Evolutionary conservation across 2,113 vertebrate genomes (phyloP).

Genomic region (Neogobius melanostomus): DNA sequence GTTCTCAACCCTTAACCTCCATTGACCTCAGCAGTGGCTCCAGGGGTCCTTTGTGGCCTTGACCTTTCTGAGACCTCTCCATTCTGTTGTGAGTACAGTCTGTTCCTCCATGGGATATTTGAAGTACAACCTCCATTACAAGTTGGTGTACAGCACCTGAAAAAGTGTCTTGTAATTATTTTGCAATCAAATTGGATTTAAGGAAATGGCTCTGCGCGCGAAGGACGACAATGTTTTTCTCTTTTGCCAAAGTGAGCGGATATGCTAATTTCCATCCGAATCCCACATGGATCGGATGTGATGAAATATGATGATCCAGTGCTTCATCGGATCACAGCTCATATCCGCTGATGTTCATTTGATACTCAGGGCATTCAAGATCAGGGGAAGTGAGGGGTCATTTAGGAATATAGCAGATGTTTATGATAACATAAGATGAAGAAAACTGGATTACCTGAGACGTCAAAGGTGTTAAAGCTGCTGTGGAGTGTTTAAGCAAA

Average conservation of each 20-base stretch:
- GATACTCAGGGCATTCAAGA: conserved; percentile 11
- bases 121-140: conserved; percentile 4
- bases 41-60: conserved; percentile 4
- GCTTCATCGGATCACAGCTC: conserved; percentile 13
- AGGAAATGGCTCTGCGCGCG: conserved; percentile 3
- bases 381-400: conserved; percentile 11
- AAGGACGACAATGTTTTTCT: conserved; percentile 5
- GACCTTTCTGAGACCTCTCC: conserved; percentile 13
- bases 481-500: no score
- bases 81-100: conserved; percentile 5
- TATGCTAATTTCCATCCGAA: conserved; percentile 18
- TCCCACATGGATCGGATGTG: conserved; percentile 7
- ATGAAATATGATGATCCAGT: conserved; percentile 21
- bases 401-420: no score
- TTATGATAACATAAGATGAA: no score
- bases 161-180: conserved; percentile 8
- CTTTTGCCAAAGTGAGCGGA: conserved; percentile 14
- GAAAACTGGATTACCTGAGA: no score
- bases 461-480: no score
- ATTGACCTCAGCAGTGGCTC: conserved; percentile 25
- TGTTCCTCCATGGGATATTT: conserved; percentile 5
- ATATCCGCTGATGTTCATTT: conserved; percentile 31
- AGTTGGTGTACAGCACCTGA: not conserved
- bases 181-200: conserved; percentile 19
- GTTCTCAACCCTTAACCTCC: conserved; percentile 6